phyloP scores from a whole-genome alignment of 2,888 invertebrate genomes.

The Macrophya annulata region DNA sequence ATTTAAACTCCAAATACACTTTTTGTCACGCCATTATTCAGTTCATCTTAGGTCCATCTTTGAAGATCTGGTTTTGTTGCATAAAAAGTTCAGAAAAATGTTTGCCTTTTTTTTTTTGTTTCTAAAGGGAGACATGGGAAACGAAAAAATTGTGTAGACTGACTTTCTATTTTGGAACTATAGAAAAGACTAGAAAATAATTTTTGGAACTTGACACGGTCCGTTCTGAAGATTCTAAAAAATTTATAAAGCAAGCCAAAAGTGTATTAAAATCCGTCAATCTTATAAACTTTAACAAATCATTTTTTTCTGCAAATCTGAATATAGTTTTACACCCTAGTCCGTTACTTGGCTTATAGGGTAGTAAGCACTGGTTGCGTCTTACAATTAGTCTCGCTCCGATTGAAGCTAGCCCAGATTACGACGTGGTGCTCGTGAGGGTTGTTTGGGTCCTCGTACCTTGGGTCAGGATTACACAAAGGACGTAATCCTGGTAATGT shows the following conservation, averaged over 20 bases:
- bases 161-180: neutral
- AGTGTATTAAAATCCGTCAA: neutral
- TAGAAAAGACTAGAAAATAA: neutral
- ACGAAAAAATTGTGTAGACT: neutral
- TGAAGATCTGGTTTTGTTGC: too few species aligned
- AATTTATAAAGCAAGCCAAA: neutral
- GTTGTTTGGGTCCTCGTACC: slow-evolving; percentile 52
- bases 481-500: slow-evolving; percentile 54
- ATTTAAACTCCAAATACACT: neutral
- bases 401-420: slow-evolving; percentile 56
- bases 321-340: neutral
- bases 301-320: neutral
- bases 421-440: slow-evolving; percentile 48
- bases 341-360: slow-evolving; percentile 31
- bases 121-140: neutral
- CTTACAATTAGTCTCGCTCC: slow-evolving; percentile 54
- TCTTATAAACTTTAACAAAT: neutral
- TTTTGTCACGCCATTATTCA: neutral
- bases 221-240: neutral
- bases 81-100: too few species aligned
- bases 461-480: slow-evolving; percentile 55
- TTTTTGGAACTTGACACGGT: neutral
- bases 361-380: slow-evolving; percentile 46
- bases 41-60: too few species aligned
- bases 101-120: neutral